These are phyloP conservation scores for Tenebrio molitor DNA, from an alignment of 1,140 invertebrate species.

Conservation along the genomic window DNA sequence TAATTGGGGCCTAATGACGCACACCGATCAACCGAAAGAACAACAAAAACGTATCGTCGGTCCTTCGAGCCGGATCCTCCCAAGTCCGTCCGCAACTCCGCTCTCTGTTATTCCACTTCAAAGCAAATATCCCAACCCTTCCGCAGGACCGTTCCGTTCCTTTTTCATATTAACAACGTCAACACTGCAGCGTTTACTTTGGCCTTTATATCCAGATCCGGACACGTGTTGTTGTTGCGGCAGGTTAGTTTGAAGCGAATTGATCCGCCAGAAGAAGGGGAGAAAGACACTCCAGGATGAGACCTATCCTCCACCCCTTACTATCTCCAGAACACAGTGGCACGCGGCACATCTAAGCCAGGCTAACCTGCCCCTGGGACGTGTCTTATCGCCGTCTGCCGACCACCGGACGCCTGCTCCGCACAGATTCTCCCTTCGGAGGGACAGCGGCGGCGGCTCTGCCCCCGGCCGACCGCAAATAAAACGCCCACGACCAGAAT, in stretches of 20 bases:
- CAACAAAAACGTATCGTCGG: too few relatives aligned
- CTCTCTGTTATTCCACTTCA: slow-evolving; percentile 25
- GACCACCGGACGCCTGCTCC: slow-evolving; percentile 47
- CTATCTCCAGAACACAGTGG: slow-evolving; percentile 48
- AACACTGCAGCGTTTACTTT: slow-evolving; percentile 8
- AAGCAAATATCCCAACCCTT: slow-evolving; percentile 39
- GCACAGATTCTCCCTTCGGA: slow-evolving; percentile 11
- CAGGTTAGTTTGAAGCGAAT: slow-evolving; percentile 32
- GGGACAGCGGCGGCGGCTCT: slow-evolving; percentile 8
- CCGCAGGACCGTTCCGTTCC: slow-evolving; percentile 16
- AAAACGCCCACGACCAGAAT: too few relatives aligned
- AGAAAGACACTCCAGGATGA: slow-evolving; percentile 9
- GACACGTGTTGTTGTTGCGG: slow-evolving; percentile 34
- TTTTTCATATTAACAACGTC: slow-evolving; percentile 28
- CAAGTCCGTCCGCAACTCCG: neutral
- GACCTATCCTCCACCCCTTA: slow-evolving; percentile 5
- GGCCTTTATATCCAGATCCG: neutral
- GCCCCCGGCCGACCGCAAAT: neutral
- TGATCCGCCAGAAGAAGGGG: slow-evolving; percentile 27
- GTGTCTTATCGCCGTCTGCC: slow-evolving; percentile 52
- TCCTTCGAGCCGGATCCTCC: too few relatives aligned
- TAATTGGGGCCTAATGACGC: slow-evolving; percentile 9
- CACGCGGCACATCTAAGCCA: slow-evolving; percentile 49
- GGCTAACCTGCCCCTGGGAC: slow-evolving; percentile 51
- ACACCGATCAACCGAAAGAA: too few relatives aligned